Evolutionary conservation across 2,888 invertebrate genomes (phyloP).

Genomic region (Cynaeus angustus): DNA sequence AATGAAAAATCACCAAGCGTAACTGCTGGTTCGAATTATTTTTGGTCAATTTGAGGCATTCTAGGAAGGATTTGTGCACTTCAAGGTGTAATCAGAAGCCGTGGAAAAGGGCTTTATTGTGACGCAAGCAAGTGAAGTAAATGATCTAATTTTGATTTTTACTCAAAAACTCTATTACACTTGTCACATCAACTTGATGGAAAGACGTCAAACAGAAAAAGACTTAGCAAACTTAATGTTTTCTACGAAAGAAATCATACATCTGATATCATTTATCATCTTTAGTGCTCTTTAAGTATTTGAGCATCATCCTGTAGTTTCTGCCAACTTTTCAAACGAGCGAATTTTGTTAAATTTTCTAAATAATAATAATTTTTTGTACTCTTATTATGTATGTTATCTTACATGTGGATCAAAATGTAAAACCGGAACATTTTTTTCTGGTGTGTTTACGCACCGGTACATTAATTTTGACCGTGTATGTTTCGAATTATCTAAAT

Average conservation of each 20-base stretch:
- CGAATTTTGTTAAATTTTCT: too few relatives aligned
- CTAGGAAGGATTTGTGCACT: slow-evolving; percentile 4
- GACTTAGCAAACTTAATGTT: too few relatives aligned
- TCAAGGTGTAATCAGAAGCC: not conserved
- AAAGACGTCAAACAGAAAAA: not conserved
- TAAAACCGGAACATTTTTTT: slow-evolving; percentile 1
- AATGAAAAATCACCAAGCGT: slow-evolving; percentile 12
- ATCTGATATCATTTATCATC: too few relatives aligned
- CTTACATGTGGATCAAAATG: slow-evolving; percentile 5
- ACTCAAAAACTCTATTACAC: not conserved
- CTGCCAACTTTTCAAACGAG: too few relatives aligned
- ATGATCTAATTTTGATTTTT: not conserved
- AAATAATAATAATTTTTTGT: too few relatives aligned
- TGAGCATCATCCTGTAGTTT: too few relatives aligned
- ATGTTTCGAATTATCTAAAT: too few relatives aligned
- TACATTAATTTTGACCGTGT: slow-evolving; percentile 4
- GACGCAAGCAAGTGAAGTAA: not conserved
- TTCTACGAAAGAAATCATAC: too few relatives aligned
- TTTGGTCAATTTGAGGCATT: slow-evolving; percentile 8
- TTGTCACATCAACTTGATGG: not conserved
- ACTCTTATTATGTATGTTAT: not conserved
- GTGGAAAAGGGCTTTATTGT: slow-evolving; percentile 8
- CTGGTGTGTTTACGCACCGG: slow-evolving; percentile 3
- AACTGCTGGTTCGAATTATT: slow-evolving; percentile 11
- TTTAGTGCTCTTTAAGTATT: too few relatives aligned